phyloP scores from a whole-genome alignment of 2,888 invertebrate genomes.

The Craniophora ligustri region DNA sequence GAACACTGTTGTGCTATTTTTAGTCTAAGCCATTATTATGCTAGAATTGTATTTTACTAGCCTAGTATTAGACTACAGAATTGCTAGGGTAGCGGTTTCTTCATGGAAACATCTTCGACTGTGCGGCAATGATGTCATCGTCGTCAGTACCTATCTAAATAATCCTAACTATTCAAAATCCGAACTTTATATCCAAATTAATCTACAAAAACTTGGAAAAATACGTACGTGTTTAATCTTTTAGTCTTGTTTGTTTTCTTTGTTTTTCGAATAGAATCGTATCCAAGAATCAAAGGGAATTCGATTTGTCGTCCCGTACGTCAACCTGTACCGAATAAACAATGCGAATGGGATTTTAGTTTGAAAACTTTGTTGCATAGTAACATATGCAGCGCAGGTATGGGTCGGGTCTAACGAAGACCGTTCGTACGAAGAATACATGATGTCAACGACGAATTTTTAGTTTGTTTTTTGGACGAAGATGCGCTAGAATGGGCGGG shows the following conservation, averaged over 20 bases:
- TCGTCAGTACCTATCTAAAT: too few relatives aligned
- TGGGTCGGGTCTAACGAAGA: constrained; percentile 83
- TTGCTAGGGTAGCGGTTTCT: too few relatives aligned
- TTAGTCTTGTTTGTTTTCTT: constrained; percentile 49
- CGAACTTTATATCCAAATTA: not conserved
- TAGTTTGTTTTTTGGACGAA: constrained; percentile 46
- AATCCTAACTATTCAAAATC: too few relatives aligned
- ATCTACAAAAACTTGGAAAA: not conserved
- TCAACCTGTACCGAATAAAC: constrained; percentile 84
- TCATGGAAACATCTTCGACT: too few relatives aligned
- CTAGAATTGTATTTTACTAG: too few relatives aligned
- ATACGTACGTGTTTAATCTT: constrained; percentile 5
- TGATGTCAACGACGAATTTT: constrained; percentile 75
- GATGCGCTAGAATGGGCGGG: constrained; percentile 29
- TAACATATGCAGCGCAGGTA: constrained; percentile 88
- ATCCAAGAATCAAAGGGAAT: constrained; percentile 81
- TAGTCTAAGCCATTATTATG: too few relatives aligned
- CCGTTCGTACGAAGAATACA: constrained; percentile 79
- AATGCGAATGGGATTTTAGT: constrained; percentile 78
- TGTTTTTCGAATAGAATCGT: constrained; percentile 68
- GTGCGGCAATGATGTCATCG: too few relatives aligned
- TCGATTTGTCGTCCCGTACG: constrained; percentile 81
- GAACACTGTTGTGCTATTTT: too few relatives aligned
- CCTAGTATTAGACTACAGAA: too few relatives aligned
- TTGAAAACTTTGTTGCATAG: constrained; percentile 70